Percentiles rank a stretch among this genome's conserved stretches.
These are phyloP conservation scores for Ennomos erosarius DNA, from an alignment of 2,888 invertebrate genomes.

Conservation along the genomic window DNA sequence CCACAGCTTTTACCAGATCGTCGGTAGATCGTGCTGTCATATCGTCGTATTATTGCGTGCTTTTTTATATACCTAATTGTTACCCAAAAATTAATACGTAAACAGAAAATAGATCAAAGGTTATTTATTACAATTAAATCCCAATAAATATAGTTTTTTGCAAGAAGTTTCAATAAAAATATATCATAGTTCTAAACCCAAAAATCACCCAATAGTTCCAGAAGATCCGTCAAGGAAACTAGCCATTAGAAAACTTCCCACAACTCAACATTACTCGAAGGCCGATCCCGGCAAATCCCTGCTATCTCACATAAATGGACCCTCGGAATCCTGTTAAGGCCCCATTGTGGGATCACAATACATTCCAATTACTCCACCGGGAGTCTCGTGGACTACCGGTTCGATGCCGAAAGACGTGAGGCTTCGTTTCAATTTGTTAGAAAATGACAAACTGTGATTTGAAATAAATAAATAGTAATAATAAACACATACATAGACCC, in stretches of 20 bases:
- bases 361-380: slow-evolving; percentile 55
- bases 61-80: too few species aligned
- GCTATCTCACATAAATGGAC: slow-evolving; percentile 54
- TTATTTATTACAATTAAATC: too few species aligned
- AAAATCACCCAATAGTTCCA: slow-evolving; percentile 9
- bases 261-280: slow-evolving; percentile 38
- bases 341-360: slow-evolving; percentile 63
- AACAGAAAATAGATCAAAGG: too few species aligned
- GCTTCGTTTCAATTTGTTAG: slow-evolving; percentile 8
- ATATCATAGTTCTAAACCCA: background rate
- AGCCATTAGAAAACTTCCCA: slow-evolving; percentile 25
- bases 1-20: too few species aligned
- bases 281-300: slow-evolving; percentile 44
- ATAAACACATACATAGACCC: too few species aligned
- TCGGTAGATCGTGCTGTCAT: too few species aligned
- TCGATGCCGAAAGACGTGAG: slow-evolving; percentile 2
- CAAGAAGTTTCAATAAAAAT: too few species aligned
- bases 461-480: too few species aligned
- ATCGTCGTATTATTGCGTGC: too few species aligned
- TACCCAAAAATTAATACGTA: too few species aligned
- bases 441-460: background rate
- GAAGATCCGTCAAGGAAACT: slow-evolving; percentile 8
- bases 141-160: too few species aligned
- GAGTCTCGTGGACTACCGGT: slow-evolving; percentile 17
- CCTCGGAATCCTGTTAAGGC: slow-evolving; percentile 53